phyloP scores from a whole-genome alignment of 64 coral and sea anemone genomes.

The Stichodactyla mertensii region DNA sequence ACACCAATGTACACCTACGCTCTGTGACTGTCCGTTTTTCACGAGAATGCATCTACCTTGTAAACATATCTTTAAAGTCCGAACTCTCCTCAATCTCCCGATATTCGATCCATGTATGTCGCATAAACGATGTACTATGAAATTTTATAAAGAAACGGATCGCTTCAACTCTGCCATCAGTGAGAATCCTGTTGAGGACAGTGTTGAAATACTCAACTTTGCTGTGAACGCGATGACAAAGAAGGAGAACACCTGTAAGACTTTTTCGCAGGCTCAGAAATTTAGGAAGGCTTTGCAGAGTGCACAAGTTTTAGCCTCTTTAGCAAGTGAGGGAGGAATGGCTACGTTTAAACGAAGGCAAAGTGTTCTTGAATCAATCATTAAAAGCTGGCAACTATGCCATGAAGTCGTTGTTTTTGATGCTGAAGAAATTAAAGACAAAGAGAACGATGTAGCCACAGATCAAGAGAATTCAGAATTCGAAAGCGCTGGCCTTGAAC shows the following conservation, averaged over 20 bases:
- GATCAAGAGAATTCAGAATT: too few relatives aligned
- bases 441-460: too few relatives aligned
- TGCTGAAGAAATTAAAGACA: neutral
- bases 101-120: neutral
- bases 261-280: slow-evolving; percentile 54
- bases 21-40: slow-evolving; percentile 19
- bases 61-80: slow-evolving; percentile 35
- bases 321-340: slow-evolving; percentile 49
- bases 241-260: neutral
- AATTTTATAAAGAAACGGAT: slow-evolving; percentile 19
- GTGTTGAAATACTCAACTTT: neutral
- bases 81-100: neutral
- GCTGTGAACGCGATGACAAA: neutral
- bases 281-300: slow-evolving; percentile 35
- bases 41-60: slow-evolving; percentile 6
- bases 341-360: slow-evolving; percentile 19
- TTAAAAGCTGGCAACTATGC: slow-evolving; percentile 23
- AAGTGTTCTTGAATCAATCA: slow-evolving; percentile 12
- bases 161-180: neutral
- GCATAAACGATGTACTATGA: slow-evolving; percentile 17
- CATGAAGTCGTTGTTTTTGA: slow-evolving; percentile 1
- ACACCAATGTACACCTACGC: neutral
- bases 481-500: too few relatives aligned
- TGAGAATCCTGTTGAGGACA: neutral
- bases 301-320: slow-evolving; percentile 37